Conservation (phyloP, 2,797 vertebrate species). For the Xiphophorus birchmanni region DNA sequence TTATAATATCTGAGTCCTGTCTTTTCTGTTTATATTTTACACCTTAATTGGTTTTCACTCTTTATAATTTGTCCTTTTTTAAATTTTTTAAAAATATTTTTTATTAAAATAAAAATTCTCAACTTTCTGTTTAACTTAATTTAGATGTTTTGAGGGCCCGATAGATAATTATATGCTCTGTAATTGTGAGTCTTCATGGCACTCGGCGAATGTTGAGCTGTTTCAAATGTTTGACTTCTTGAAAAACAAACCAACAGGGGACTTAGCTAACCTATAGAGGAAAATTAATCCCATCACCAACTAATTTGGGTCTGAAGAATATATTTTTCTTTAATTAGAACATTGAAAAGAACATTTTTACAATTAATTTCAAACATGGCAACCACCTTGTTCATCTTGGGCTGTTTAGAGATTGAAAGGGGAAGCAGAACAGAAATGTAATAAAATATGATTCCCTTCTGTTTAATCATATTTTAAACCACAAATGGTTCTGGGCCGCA, state of each 20-base stretch:
- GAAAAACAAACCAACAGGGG: background rate
- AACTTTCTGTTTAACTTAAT: background rate
- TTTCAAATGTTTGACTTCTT: background rate
- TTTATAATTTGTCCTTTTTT: background rate
- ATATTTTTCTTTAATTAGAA: no score
- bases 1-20: background rate
- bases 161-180: background rate
- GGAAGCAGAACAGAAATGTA: background rate
- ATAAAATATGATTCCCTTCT: background rate
- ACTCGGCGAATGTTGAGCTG: background rate
- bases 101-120: background rate
- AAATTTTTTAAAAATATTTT: background rate
- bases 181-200: background rate
- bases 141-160: background rate
- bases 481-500: no score
- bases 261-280: background rate
- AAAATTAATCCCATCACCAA: background rate
- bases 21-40: background rate
- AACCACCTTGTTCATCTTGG: background rate
- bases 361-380: background rate
- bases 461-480: no score
- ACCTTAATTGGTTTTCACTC: background rate
- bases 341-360: background rate
- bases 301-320: background rate
- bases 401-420: background rate